These are phyloP conservation scores for Drosophila tripunctata DNA, from an alignment of 2,888 invertebrate species.

Conservation along the genomic window DNA sequence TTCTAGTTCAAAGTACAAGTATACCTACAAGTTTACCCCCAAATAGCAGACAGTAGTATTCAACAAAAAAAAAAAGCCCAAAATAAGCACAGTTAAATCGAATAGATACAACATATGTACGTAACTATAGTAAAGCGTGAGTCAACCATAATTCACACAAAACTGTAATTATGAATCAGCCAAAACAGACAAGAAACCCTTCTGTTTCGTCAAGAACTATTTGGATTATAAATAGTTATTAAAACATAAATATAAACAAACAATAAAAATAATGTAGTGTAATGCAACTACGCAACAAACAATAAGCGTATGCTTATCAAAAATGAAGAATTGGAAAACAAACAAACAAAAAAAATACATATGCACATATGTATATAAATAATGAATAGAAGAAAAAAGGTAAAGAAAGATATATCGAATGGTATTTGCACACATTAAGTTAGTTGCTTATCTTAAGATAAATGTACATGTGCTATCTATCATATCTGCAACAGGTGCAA, in stretches of 20 bases:
- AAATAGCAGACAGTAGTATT: background rate
- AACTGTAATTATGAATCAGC: no score
- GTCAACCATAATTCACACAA: no score
- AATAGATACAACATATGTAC: background rate
- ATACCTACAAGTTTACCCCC: background rate
- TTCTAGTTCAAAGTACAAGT: slow-evolving; percentile 2
- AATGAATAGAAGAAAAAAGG: background rate
- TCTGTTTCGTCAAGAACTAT: background rate
- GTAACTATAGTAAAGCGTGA: background rate
- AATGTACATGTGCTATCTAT: background rate
- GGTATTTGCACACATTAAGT: slow-evolving; percentile 29
- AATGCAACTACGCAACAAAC: slow-evolving; percentile 7
- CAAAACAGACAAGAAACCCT: background rate
- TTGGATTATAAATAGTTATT: no score
- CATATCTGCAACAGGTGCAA: background rate
- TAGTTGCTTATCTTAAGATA: slow-evolving; percentile 9
- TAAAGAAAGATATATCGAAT: slow-evolving; percentile 19
- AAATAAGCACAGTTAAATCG: slow-evolving; percentile 1
- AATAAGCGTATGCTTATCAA: slow-evolving; percentile 17
- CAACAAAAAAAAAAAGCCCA: background rate
- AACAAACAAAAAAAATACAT: slow-evolving; percentile 13
- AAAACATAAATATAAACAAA: background rate
- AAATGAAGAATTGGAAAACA: slow-evolving; percentile 9
- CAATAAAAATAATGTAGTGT: background rate
- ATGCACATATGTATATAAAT: slow-evolving; percentile 5